Percentiles rank a stretch among this genome's conserved stretches.
Conservation (phyloP, 2,113 vertebrate genomes). For the Cavia aperea region DNA sequence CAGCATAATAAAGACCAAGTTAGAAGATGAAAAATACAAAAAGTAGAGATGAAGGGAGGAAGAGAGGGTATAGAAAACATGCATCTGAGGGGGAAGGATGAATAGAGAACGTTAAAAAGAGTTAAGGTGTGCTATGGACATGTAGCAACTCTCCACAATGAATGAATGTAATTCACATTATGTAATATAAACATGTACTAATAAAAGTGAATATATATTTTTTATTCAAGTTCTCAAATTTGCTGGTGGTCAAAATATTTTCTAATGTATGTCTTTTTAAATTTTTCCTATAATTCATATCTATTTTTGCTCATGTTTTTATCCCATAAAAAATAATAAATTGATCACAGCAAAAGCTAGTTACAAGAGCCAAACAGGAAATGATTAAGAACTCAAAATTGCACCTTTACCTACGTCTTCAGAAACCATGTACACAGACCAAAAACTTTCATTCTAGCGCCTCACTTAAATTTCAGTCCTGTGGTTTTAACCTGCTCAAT, state of each 20-base stretch:
- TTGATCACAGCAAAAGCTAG: neutral
- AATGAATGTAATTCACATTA: neutral
- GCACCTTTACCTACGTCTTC: neutral
- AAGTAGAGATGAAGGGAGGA: neutral
- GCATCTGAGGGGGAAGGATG: neutral
- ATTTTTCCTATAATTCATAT: neutral
- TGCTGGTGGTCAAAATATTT: neutral
- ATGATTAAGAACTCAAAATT: neutral
- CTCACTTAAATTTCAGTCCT: neutral
- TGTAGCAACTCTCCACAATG: neutral
- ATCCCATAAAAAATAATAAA: neutral
- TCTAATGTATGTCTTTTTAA: neutral
- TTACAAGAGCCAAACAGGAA: neutral
- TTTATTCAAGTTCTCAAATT: slow-evolving; percentile 6
- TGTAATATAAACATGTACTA: neutral
- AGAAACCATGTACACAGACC: neutral
- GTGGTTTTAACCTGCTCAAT: neutral
- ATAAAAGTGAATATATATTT: neutral
- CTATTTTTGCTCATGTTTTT: neutral
- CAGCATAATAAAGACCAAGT: neutral
- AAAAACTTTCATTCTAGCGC: neutral
- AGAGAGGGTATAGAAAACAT: neutral
- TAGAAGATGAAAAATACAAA: neutral
- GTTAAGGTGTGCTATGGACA: neutral
- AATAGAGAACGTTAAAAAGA: neutral